Percentiles rank a stretch among this genome's conserved stretches.
Evolutionary conservation across 2,888 invertebrate species (phyloP).

Genomic region (Dugesia japonica): DNA sequence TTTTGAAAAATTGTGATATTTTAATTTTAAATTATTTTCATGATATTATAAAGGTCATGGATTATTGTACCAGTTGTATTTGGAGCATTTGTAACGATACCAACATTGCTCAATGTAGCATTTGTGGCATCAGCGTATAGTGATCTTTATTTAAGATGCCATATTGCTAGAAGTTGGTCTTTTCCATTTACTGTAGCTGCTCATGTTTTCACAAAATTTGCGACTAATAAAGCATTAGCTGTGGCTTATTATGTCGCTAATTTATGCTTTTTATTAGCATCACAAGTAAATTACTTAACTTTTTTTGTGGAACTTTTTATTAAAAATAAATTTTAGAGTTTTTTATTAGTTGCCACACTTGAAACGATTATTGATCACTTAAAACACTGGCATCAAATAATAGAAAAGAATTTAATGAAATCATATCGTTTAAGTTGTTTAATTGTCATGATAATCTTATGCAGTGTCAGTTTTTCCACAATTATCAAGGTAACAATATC

Average conservation of each 20-base stretch:
- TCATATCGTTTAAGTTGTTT: background rate
- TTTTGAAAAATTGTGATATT: too few relatives aligned
- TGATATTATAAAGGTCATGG: constrained; percentile 31
- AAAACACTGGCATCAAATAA: constrained; percentile 10
- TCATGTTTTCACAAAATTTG: constrained; percentile 31
- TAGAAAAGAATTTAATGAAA: background rate
- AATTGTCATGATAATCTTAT: background rate
- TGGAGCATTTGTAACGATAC: background rate
- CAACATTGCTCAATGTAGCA: constrained; percentile 27
- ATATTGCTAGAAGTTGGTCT: constrained; percentile 27
- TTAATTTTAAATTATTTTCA: too few relatives aligned
- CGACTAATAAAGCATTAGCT: constrained; percentile 21
- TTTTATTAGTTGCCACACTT: background rate
- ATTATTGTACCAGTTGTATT: constrained; percentile 29
- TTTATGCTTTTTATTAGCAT: constrained; percentile 23
- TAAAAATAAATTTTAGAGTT: background rate
- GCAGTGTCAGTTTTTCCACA: constrained; percentile 1
- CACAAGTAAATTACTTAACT: constrained; percentile 23
- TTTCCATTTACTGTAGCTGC: constrained; percentile 29
- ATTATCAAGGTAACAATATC: background rate
- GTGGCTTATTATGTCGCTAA: constrained; percentile 25
- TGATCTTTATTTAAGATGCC: constrained; percentile 24
- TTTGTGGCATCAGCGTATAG: constrained; percentile 20
- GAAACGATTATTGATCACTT: constrained; percentile 23
- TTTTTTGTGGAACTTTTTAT: background rate